Base-by-base conservation (phyloP, 2,888 invertebrate species). In the Apodemia mormo region DNA sequence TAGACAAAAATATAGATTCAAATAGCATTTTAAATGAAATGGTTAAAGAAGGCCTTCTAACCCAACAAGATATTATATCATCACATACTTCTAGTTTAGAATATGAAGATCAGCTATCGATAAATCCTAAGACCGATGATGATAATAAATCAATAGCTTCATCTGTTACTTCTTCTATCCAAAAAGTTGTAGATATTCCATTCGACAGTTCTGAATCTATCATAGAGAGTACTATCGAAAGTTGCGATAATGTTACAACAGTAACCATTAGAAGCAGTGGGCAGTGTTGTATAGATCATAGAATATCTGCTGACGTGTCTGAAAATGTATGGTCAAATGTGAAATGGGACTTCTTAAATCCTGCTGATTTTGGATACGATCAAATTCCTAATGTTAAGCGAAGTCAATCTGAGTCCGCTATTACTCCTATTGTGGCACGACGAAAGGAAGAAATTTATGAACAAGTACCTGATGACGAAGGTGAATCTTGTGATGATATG, bases 311-410 rank as follows among this genome's bases (percentile, higher is more conserved):
- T 58, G 91, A 93, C 76, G 83, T 85, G 58, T 86, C 85, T 30
- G 92, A 92, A 67, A 93, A 93, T 73, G 91, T 93, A 37, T 93
- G 93, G 92, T 89, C 93, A 56, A 93, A 91, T 74, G 91, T 93
- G 8, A 83, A 82, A 69, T 93, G 93, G 93, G 87, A 93, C 76
- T 93, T 93, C 73, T 81, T 93, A 3, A 92, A 92, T 73, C 92
- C 93, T 8, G 79, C 85, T 56, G 93, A 93, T 78, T 92, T 88
- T 73, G 92, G 92, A 22, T 93, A 93, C 73, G 93, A 93, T 79
- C 89, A 88, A 81, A 81, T 93, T 12, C 87, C 83, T 43, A 88
- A 85, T 73, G 90, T 93, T 0, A 92, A 92, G 76, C 82, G 93
- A 78, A 90, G 91, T 80, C 85, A 89, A 45, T 93, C 93, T 37